These are phyloP conservation scores for Notechis scutatus DNA, from an alignment of 2,113 vertebrate genomes.

Conservation along the genomic window DNA sequence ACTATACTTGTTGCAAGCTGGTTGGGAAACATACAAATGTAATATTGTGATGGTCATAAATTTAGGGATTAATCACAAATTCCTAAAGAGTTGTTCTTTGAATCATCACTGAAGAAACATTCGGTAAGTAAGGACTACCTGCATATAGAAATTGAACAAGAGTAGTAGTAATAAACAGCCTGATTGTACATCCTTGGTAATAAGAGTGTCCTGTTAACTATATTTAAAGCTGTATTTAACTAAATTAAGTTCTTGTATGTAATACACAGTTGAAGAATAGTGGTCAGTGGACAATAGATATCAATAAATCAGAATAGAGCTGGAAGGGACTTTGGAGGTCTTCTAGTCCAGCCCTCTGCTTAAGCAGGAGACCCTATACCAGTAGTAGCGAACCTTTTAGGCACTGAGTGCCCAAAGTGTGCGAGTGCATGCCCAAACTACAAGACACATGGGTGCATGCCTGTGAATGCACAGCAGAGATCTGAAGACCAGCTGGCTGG, in stretches of 20 bases:
- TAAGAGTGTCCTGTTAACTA: background rate
- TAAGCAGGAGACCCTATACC: no score
- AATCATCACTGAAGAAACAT: background rate
- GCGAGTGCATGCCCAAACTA: no score
- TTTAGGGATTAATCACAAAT: background rate
- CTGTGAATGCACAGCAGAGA: no score
- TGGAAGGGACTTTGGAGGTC: background rate
- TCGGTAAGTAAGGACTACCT: background rate
- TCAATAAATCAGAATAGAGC: background rate
- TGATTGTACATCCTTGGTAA: background rate
- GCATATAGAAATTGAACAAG: background rate
- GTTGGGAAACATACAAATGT: background rate
- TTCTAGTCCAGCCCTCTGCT: background rate
- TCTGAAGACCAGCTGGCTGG: no score
- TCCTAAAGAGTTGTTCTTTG: background rate
- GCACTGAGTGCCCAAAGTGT: no score
- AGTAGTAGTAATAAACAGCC: background rate
- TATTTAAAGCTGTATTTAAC: background rate
- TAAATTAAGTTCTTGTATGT: background rate
- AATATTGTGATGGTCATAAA: background rate
- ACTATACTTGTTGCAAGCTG: background rate
- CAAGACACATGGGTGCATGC: no score
- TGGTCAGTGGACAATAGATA: background rate
- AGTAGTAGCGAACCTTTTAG: background rate
- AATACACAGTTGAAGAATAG: background rate